Conservation (phyloP, 2,888 invertebrate genomes). For the Danaus chrysippus region DNA sequence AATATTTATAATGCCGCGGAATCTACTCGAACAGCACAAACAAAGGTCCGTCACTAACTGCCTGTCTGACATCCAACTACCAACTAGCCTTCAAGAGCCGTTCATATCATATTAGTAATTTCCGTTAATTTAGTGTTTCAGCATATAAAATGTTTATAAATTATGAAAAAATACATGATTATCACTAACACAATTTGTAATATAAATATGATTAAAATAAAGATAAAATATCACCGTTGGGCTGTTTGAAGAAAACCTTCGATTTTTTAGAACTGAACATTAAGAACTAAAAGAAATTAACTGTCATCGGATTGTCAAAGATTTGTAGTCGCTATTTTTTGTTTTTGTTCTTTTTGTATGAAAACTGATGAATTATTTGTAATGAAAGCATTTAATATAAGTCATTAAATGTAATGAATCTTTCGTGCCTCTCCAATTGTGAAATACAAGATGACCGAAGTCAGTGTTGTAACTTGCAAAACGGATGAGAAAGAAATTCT, state of each 20-base stretch:
- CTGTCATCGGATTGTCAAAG: conserved; percentile 35
- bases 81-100: no score
- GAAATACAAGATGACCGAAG: conserved; percentile 50
- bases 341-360: conserved; percentile 32
- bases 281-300: conserved; percentile 9
- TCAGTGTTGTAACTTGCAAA: conserved; percentile 54
- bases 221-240: neutral
- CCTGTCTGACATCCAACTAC: no score
- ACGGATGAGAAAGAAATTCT: conserved; percentile 40
- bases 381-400: conserved; percentile 16
- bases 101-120: no score
- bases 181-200: no score
- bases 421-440: conserved; percentile 10
- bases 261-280: neutral
- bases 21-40: no score
- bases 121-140: no score
- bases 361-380: conserved; percentile 21
- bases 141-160: no score
- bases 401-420: conserved; percentile 17
- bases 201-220: neutral
- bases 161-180: no score
- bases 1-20: no score
- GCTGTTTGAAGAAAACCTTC: neutral
- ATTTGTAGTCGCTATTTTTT: conserved; percentile 35
- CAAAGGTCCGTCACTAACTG: no score